Base-by-base conservation (phyloP, 92 coral and sea anemone genomes). In the Epizoanthus illoricatus region DNA sequence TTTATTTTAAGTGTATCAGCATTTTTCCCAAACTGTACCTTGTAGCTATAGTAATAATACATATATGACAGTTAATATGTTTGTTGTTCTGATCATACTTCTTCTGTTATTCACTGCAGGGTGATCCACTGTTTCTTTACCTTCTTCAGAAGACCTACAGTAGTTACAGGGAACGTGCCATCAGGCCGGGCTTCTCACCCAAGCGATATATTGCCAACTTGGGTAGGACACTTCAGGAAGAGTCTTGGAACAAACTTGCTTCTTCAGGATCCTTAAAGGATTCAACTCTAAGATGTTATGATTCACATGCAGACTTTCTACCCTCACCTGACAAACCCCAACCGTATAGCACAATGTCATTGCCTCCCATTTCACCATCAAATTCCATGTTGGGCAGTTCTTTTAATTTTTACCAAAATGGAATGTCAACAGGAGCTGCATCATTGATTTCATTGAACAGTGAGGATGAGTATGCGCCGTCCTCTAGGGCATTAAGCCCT, bases 171-270 rank as follows among this genome's bases (percentile, higher is more conserved):
- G 98, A 88, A 79, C 86, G 86, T 21, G 88, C 92, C 24, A 90
- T 97, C 47, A 87, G 94, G 69, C 99, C 99, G 33, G 99, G 99
- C n/a, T 97, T 88, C 71, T 97, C 99, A 52, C 99, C 99, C 24
- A 93, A 97, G 71, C 94, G 97, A 24, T 97, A 97, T 89, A 94
- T 97, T 55, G 91, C 93, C 15, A 91, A 85, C 59, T 90, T 97
- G 16, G 92, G 97, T n/a, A 86, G 86, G 11, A 86, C 96, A 66
- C 91, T 93, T 71, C 92, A 91, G 62, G 91, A 84, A 23, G 98
- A 91, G 43, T 84, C 90, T 5, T 93, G 99, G 99, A 90, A 94
- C 85, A 89, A 90, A 73, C 87, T 91, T 21, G 84, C 89, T 7
- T 84, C 92, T 7, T 67, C 94, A 15, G 98, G 98, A 41, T 93